Conservation (phyloP, 2,797 vertebrate species). For the Pogonophryne albipinna region DNA sequence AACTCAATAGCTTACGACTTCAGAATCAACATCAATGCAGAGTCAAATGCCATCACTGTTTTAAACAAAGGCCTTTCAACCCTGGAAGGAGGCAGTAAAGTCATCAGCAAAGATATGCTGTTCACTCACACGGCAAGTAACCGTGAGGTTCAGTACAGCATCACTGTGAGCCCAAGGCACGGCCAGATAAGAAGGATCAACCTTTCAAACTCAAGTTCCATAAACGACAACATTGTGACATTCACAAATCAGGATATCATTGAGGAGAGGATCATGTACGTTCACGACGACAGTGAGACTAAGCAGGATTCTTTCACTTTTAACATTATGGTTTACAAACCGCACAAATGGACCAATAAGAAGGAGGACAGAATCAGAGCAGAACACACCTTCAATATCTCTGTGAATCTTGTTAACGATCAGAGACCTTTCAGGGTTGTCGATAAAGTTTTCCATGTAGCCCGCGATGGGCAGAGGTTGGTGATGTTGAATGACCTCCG, state of each 20-base stretch:
- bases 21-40: constrained; percentile 86
- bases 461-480: constrained; percentile 86
- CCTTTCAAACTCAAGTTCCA: constrained; percentile 81
- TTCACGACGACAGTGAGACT: constrained; percentile 92
- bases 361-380: constrained; percentile 44
- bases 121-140: constrained; percentile 84
- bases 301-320: constrained; percentile 86
- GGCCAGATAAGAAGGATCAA: constrained; percentile 85
- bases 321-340: constrained; percentile 69
- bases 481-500: constrained; percentile 88
- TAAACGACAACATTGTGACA: constrained; percentile 75
- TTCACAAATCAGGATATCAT: constrained; percentile 90
- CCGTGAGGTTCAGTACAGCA: constrained; percentile 83
- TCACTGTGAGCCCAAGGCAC: constrained; percentile 84
- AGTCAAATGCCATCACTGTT: constrained; percentile 77
- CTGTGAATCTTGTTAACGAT: constrained; percentile 91
- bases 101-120: constrained; percentile 87
- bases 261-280: constrained; percentile 85
- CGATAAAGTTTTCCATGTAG: constrained; percentile 89
- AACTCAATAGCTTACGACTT: constrained; percentile 85
- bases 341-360: constrained; percentile 51
- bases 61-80: constrained; percentile 88
- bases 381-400: constrained; percentile 86
- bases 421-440: constrained; percentile 90
- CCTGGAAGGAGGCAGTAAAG: constrained; percentile 88